Conservation (phyloP, 2,797 vertebrate genomes). For the Girardinus metallicus region DNA sequence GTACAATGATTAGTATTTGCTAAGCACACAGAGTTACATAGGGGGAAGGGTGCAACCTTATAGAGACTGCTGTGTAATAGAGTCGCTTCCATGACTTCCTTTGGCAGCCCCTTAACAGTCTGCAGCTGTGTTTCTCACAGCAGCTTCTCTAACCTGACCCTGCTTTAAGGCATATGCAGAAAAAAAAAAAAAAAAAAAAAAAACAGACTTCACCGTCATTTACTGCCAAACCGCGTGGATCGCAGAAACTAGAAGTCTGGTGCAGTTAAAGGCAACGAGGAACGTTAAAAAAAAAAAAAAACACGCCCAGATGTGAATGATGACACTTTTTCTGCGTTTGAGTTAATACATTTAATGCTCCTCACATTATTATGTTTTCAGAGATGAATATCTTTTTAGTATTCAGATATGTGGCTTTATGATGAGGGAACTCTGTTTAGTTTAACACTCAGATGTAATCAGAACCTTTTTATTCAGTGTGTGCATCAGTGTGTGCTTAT, state of each 20-base stretch:
- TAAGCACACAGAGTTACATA: constrained; percentile 31
- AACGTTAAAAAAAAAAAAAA: constrained; percentile 17
- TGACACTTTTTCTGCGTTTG: neutral
- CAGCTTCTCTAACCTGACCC: constrained; percentile 70
- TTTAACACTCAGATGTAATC: neutral
- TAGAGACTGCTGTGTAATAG: constrained; percentile 65
- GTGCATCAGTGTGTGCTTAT: neutral
- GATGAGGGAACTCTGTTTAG: neutral
- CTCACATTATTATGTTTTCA: neutral
- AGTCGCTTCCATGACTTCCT: constrained; percentile 73
- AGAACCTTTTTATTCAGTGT: neutral
- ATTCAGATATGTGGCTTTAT: neutral
- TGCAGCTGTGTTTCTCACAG: constrained; percentile 79
- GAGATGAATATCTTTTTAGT: neutral
- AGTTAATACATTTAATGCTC: neutral
- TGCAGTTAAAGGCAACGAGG: constrained; percentile 54
- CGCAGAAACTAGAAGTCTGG: constrained; percentile 70
- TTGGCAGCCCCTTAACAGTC: constrained; percentile 68
- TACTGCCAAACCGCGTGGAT: constrained; percentile 75
- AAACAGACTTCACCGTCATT: constrained; percentile 64
- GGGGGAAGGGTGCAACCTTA: constrained; percentile 54
- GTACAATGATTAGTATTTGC: constrained; percentile 32
- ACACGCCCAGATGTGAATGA: constrained; percentile 1
- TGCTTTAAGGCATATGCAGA: constrained; percentile 65
- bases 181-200: constrained; percentile 16